Conservation (phyloP, 2,113 vertebrate genomes). For the Rhadina sibilatrix region DNA sequence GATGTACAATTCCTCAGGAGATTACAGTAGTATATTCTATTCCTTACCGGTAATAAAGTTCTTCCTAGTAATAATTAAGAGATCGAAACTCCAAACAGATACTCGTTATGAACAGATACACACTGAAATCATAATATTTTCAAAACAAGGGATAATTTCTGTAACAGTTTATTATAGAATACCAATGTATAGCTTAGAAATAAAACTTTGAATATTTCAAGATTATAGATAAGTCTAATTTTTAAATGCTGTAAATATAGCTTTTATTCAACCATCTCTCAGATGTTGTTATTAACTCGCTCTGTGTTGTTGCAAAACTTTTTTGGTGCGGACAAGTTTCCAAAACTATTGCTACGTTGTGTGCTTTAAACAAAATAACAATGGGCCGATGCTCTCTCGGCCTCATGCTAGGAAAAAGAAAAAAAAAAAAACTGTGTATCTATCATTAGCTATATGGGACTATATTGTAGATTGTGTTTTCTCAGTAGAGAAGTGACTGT, state of each 20-base stretch:
- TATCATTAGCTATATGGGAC: conserved; percentile 90
- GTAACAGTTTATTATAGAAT: conserved; percentile 95
- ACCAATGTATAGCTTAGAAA: conserved; percentile 97
- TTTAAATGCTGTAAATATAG: conserved; percentile 96
- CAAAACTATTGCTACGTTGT: conserved; percentile 86
- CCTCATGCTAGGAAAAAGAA: conserved; percentile 81
- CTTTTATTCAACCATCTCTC: conserved; percentile 86
- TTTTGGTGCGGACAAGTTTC: conserved; percentile 86
- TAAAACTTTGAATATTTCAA: conserved; percentile 91
- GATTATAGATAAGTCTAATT: conserved; percentile 92
- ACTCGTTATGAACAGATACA: conserved; percentile 85
- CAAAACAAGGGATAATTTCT: conserved; percentile 96
- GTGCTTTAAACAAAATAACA: conserved; percentile 84
- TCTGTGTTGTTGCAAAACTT: conserved; percentile 86
- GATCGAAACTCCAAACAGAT: conserved; percentile 84
- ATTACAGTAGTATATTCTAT: conserved; percentile 85
- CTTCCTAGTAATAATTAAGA: conserved; percentile 89
- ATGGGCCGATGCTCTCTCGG: conserved; percentile 68
- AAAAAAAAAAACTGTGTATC: conserved; percentile 80
- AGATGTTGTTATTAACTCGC: conserved; percentile 85
- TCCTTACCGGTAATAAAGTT: conserved; percentile 86
- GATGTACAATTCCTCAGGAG: conserved; percentile 92
- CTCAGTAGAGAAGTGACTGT: conserved; percentile 91
- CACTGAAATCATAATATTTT: conserved; percentile 89
- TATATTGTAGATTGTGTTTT: conserved; percentile 90